Evolutionary conservation across 1,140 invertebrate species (phyloP).

Genomic region (Drosophila takahashii): DNA sequence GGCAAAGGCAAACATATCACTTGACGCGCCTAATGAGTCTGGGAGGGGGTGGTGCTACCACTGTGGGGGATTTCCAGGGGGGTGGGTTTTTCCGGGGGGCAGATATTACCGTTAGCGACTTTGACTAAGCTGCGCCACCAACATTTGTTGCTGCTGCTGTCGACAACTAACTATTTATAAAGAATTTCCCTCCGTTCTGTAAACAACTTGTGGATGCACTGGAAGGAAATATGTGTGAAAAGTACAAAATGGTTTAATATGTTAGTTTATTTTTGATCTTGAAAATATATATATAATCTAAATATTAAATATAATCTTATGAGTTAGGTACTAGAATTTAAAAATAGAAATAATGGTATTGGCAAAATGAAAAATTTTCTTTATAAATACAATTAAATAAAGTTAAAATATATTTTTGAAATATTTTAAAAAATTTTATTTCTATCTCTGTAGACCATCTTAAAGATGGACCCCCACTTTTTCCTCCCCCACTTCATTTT

Average conservation of each 20-base stretch:
- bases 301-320: no score
- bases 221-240: background rate
- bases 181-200: conserved; percentile 49
- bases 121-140: conserved; percentile 61
- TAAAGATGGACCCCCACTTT: conserved; percentile 4
- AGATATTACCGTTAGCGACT: conserved; percentile 57
- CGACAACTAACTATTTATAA: conserved; percentile 69
- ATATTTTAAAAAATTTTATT: background rate
- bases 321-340: no score
- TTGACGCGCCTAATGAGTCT: conserved; percentile 80
- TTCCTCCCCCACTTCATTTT: background rate
- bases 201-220: conserved; percentile 12
- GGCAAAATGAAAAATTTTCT: no score
- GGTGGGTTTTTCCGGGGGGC: conserved; percentile 14
- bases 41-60: background rate
- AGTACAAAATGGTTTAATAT: background rate
- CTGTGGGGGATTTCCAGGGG: background rate
- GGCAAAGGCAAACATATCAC: conserved; percentile 71
- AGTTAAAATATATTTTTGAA: no score
- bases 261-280: no score
- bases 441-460: background rate
- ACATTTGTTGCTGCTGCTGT: conserved; percentile 40
- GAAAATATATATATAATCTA: no score
- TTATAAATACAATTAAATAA: no score
- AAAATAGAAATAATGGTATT: no score